These are phyloP conservation scores for Alviniconcha marisindica DNA, from an alignment of 1,140 invertebrate genomes.

Conservation along the genomic window DNA sequence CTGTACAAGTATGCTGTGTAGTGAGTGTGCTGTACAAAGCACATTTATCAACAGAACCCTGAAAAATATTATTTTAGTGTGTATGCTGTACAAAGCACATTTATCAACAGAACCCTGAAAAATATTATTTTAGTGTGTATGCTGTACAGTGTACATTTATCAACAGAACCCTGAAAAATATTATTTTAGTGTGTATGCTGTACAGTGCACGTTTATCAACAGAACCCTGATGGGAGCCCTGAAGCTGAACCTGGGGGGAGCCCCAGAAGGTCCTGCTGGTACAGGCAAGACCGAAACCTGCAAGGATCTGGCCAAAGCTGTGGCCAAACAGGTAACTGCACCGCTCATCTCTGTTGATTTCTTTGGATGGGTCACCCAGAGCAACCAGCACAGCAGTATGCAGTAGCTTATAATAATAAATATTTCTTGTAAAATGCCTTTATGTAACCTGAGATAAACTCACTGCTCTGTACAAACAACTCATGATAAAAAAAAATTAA, in stretches of 20 bases:
- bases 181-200: background rate
- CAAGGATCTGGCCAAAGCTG: slow-evolving; percentile 77
- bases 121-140: background rate
- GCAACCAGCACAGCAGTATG: no score
- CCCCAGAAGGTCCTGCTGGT: slow-evolving; percentile 77
- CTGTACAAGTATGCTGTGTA: no score
- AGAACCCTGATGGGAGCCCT: slow-evolving; percentile 77
- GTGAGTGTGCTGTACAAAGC: background rate
- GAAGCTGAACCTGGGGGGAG: slow-evolving; percentile 76
- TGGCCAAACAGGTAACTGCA: slow-evolving; percentile 76
- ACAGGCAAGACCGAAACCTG: slow-evolving; percentile 88
- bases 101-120: no score
- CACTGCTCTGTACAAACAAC: no score
- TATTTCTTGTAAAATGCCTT: no score
- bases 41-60: no score
- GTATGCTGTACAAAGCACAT: background rate
- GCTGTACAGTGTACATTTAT: background rate
- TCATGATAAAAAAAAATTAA: no score
- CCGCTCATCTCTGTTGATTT: no score
- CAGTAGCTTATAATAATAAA: no score
- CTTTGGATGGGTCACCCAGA: no score
- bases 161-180: no score
- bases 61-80: background rate
- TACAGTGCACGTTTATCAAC: slow-evolving; percentile 14
- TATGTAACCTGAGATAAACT: no score